phyloP scores from a whole-genome alignment of 2,113 vertebrate genomes.

The Sinosuthora webbiana region DNA sequence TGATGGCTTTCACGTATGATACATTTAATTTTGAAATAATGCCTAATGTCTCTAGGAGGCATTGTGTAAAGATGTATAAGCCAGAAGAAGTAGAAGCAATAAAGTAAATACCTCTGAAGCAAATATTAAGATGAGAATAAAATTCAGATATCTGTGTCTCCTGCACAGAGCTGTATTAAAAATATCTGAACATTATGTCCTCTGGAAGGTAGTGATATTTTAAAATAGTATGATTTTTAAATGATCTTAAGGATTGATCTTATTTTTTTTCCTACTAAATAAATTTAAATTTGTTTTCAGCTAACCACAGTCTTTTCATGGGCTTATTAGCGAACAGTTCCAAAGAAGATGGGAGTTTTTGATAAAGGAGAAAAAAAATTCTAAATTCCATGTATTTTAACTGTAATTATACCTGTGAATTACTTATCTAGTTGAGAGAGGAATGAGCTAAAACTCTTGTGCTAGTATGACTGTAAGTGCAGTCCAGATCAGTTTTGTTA shows the following conservation, averaged over 20 bases:
- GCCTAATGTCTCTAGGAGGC: not conserved
- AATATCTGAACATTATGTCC: not conserved
- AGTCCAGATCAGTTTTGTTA: not conserved
- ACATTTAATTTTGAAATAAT: not conserved
- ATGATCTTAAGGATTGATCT: not conserved
- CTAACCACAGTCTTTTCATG: not conserved
- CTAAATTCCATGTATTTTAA: not conserved
- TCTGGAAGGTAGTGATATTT: not conserved
- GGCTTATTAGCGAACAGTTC: not conserved
- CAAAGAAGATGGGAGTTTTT: not conserved
- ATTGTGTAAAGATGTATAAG: not conserved
- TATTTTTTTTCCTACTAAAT: not conserved
- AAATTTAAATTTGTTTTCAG: not conserved
- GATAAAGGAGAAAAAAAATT: not conserved
- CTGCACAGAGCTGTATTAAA: not conserved
- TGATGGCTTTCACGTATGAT: not conserved
- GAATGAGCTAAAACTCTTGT: not conserved
- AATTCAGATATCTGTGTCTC: not conserved
- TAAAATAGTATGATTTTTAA: not conserved
- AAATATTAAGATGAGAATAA: not conserved
- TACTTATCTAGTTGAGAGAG: not conserved
- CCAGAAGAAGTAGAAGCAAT: not conserved
- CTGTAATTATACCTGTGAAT: not conserved
- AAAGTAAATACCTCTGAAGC: not conserved
- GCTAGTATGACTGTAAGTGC: not conserved